Evolutionary conservation across 2,888 invertebrate species (phyloP), one percentile per base, ranked within the genome.

Genomic region (Hybos culiciformis): DNA sequence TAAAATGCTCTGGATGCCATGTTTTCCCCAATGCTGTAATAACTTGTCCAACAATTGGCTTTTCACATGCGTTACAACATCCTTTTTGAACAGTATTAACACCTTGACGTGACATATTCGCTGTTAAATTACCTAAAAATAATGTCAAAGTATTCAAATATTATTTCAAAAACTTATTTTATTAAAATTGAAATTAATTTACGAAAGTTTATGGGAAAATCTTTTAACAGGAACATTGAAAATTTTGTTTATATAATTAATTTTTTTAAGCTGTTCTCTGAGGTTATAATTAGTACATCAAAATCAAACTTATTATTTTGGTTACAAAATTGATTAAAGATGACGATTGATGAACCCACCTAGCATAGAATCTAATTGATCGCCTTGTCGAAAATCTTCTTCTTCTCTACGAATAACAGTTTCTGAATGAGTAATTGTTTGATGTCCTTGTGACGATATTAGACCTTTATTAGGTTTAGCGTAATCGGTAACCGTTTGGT

Each of bases 1-100:
- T 88, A 70, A 98, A 99, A 69, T 97, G 97, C 70, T 97, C 97
- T 37, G 96, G 94, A 68, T 98, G 97, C 96, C 96, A 98, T 50
- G 96, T 94, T 69, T 92, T 88, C 43, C 96, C 97, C 65, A 98
- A 66, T 17, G 97, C 97, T 49, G 96, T 97, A 32, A 64, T 66
- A 60, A 79, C 83, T 80, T 96, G 94, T 55, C 98, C 98, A 48
- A 97, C 93, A 68, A 98, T 97, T 51, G 97, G 93, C 61, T 98
- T 97, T 68, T 92, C 90, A 74, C 98, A 98, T 54, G 93, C 93
- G 64, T 80, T 92, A 80, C 98, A 98, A 74, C 94, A 93, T 59
- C 98, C 97, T 73, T 98, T 97, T 66, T 97, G 94, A 57, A 94
- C 92, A 50, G 96, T 96, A 67, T 85, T 93, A 51, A 97, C 91